phyloP scores from a whole-genome alignment of 2,888 invertebrate species.

The Scaptomyza cyrtandrae region DNA sequence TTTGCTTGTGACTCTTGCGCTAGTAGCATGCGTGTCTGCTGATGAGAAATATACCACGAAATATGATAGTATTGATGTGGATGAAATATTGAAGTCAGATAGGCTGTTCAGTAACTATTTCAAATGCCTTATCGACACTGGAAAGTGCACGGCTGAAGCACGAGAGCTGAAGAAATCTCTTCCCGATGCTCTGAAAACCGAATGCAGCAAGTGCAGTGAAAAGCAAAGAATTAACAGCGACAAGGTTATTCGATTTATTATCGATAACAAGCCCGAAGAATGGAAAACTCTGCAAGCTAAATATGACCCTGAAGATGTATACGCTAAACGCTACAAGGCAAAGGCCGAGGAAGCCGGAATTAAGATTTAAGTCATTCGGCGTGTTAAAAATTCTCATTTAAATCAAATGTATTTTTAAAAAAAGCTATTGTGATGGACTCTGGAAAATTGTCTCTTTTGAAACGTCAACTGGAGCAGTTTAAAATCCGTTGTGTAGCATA shows the following conservation, averaged over 20 bases:
- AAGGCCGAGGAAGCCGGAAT: conserved; percentile 86
- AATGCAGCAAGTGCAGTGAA: conserved; percentile 89
- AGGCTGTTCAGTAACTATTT: conserved; percentile 87
- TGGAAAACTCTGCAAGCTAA: conserved; percentile 88
- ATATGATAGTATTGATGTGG: conserved; percentile 88
- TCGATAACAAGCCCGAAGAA: conserved; percentile 87
- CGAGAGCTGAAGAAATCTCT: conserved; percentile 89
- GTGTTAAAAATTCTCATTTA: neutral
- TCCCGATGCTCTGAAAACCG: conserved; percentile 89
- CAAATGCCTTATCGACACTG: conserved; percentile 88
- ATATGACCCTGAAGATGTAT: conserved; percentile 89
- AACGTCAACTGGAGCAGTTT: neutral
- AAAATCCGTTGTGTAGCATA: conserved; percentile 10
- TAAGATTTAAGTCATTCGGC: conserved; percentile 59
- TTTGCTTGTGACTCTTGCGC: conserved; percentile 72
- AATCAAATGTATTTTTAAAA: conserved; percentile 1
- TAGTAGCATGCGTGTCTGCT: conserved; percentile 84
- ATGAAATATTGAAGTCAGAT: conserved; percentile 88
- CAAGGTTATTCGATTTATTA: conserved; percentile 88
- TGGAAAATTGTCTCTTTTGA: conserved; percentile 1
- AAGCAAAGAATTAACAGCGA: conserved; percentile 88
- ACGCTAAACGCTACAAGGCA: conserved; percentile 88
- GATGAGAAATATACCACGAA: conserved; percentile 87
- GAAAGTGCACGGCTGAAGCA: conserved; percentile 89
- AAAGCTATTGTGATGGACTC: conserved; percentile 9